Percentiles rank a stretch among this genome's conserved stretches.
Conservation (phyloP, 2,888 invertebrate species). For the Drosophila algonquin region DNA sequence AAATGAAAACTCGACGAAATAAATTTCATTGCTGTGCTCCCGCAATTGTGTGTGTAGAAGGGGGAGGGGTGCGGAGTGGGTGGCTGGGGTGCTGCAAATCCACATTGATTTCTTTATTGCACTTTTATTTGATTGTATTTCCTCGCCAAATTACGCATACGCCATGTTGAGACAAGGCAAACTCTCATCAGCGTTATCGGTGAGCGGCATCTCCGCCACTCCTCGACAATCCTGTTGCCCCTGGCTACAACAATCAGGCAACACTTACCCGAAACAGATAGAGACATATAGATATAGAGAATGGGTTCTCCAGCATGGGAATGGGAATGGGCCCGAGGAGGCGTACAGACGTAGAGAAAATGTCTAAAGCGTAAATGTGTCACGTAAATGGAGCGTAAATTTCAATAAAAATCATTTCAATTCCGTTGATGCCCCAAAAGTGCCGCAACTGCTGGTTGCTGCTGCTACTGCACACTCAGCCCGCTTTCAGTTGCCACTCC, state of each 20-base stretch:
- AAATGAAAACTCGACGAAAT: conserved; percentile 63
- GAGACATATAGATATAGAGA: conserved; percentile 24
- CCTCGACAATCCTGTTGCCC: conserved; percentile 18
- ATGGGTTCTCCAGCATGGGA: conserved; percentile 4
- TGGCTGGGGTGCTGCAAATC: conserved; percentile 40
- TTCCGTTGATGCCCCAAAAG: conserved; percentile 68
- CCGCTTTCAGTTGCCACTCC: conserved; percentile 6
- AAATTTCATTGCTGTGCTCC: conserved; percentile 54
- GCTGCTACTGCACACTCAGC: conserved; percentile 8
- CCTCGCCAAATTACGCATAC: conserved; percentile 75
- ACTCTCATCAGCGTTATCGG: conserved; percentile 72
- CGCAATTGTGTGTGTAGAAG: conserved; percentile 32
- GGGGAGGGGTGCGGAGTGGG: no score
- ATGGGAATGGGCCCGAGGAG: background rate
- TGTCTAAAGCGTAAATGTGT: conserved; percentile 78
- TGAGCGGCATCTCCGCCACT: conserved; percentile 56
- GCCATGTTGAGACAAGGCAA: conserved; percentile 70
- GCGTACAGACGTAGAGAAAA: conserved; percentile 50
- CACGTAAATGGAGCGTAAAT: conserved; percentile 81
- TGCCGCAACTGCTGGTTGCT: conserved; percentile 48
- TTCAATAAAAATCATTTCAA: conserved; percentile 81
- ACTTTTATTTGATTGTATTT: conserved; percentile 76
- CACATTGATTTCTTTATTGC: conserved; percentile 80
- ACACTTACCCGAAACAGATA: conserved; percentile 53
- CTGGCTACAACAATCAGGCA: conserved; percentile 60